A percentile compares a stretch with the other conserved stretches of the same genome.
phyloP scores from a whole-genome alignment of 2,113 vertebrate genomes.

The Clinocottus analis region DNA sequence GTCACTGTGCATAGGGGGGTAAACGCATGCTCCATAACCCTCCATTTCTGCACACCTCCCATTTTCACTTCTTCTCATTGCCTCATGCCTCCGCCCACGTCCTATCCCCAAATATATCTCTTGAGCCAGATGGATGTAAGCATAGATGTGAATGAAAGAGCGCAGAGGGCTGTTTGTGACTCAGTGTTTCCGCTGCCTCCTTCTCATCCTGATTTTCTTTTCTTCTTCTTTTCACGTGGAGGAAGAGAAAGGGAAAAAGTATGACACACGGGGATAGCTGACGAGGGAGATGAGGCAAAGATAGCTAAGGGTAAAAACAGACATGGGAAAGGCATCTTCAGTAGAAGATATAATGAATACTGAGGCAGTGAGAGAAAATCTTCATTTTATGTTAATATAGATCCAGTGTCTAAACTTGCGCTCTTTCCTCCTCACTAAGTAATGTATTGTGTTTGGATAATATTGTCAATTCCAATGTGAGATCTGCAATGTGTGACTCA shows the following conservation, averaged over 20 bases:
- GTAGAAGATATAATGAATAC: slow-evolving; percentile 29
- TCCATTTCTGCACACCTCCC: slow-evolving; percentile 38
- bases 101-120: slow-evolving; percentile 59
- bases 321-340: slow-evolving; percentile 18
- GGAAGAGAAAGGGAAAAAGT: slow-evolving; percentile 28
- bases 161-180: slow-evolving; percentile 49
- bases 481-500: slow-evolving; percentile 15
- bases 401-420: slow-evolving; percentile 16
- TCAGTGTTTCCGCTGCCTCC: slow-evolving; percentile 49
- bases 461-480: slow-evolving; percentile 8
- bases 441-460: slow-evolving; percentile 22
- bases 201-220: slow-evolving; percentile 48
- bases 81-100: slow-evolving; percentile 46
- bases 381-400: slow-evolving; percentile 24
- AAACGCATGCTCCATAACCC: slow-evolving; percentile 38
- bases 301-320: slow-evolving; percentile 34
- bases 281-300: slow-evolving; percentile 54
- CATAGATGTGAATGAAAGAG: slow-evolving; percentile 52
- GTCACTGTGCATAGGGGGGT: slow-evolving; percentile 48
- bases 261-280: slow-evolving; percentile 10
- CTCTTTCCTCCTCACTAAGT: neutral
- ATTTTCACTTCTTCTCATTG: slow-evolving; percentile 44
- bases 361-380: slow-evolving; percentile 25
- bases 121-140: slow-evolving; percentile 57
- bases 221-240: slow-evolving; percentile 20